phyloP scores from a whole-genome alignment of 1,140 invertebrate species.

The Hyphantria cunea region DNA sequence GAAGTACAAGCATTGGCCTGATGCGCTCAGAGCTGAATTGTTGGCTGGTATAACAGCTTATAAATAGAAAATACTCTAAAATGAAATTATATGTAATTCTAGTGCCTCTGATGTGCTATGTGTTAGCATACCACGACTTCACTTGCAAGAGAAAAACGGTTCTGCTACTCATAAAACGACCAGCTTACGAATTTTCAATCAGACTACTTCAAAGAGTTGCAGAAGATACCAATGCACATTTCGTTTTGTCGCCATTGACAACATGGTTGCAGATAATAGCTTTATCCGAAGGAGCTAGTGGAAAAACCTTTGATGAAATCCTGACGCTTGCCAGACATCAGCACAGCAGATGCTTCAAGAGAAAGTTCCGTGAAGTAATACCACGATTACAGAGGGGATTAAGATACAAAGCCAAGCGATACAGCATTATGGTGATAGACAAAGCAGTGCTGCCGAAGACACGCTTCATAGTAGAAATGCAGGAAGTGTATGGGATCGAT shows the following conservation, averaged over 20 bases:
- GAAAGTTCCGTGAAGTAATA: constrained; percentile 44
- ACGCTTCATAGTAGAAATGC: constrained; percentile 39
- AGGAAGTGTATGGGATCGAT: constrained; percentile 43
- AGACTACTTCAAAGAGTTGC: constrained; percentile 54
- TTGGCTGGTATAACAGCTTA: no score
- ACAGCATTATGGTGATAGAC: constrained; percentile 50
- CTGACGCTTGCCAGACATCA: constrained; percentile 64
- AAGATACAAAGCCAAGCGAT: constrained; percentile 27
- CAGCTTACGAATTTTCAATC: constrained; percentile 62
- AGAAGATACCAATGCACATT: constrained; percentile 53
- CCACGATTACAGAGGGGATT: constrained; percentile 16
- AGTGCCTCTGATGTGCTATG: constrained; percentile 16
- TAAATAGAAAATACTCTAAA: neutral
- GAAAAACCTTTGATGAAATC: constrained; percentile 65
- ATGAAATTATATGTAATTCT: constrained; percentile 13
- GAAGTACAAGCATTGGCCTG: no score
- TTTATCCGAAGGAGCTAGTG: constrained; percentile 72
- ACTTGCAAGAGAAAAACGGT: constrained; percentile 42
- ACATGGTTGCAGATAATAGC: constrained; percentile 76
- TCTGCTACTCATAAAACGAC: constrained; percentile 42
- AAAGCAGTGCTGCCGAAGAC: constrained; percentile 51
- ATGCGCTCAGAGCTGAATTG: no score
- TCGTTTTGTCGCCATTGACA: constrained; percentile 75
- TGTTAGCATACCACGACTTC: constrained; percentile 18
- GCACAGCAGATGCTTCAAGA: constrained; percentile 51